These are phyloP conservation scores for Gallinago stenura DNA, from an alignment of 2,797 vertebrate genomes.

Conservation along the genomic window DNA sequence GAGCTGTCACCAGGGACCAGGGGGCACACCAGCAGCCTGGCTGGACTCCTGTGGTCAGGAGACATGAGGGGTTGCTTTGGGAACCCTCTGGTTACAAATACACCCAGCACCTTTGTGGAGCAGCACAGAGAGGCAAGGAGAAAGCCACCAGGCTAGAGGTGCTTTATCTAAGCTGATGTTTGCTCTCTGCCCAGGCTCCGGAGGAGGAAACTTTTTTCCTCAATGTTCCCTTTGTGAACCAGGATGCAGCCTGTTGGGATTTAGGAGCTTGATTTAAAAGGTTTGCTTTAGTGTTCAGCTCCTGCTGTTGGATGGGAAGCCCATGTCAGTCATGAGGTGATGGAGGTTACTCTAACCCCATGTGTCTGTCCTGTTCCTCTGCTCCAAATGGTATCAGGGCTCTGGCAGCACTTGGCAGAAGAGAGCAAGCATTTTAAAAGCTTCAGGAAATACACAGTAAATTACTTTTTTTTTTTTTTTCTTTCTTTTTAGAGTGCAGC, in stretches of 20 bases:
- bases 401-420: not conserved
- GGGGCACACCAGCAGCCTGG: not conserved
- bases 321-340: rapidly evolving
- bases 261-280: not conserved
- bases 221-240: not conserved
- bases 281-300: too few relatives aligned
- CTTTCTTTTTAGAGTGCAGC: not conserved
- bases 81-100: not conserved
- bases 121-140: not conserved
- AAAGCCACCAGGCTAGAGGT: not conserved
- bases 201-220: not conserved
- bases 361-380: not conserved
- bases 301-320: not conserved
- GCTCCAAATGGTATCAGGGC: not conserved
- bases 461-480: not conserved
- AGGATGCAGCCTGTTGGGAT: not conserved
- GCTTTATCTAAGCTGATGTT: not conserved
- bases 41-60: not conserved
- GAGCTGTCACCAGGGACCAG: not conserved
- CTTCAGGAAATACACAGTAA: not conserved
- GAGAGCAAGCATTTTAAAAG: not conserved
- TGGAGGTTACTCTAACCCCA: not conserved
- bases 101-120: rapidly evolving
- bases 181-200: not conserved
- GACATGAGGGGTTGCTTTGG: not conserved